Conservation (phyloP, 2,888 invertebrate species). For the Meta bourneti region DNA sequence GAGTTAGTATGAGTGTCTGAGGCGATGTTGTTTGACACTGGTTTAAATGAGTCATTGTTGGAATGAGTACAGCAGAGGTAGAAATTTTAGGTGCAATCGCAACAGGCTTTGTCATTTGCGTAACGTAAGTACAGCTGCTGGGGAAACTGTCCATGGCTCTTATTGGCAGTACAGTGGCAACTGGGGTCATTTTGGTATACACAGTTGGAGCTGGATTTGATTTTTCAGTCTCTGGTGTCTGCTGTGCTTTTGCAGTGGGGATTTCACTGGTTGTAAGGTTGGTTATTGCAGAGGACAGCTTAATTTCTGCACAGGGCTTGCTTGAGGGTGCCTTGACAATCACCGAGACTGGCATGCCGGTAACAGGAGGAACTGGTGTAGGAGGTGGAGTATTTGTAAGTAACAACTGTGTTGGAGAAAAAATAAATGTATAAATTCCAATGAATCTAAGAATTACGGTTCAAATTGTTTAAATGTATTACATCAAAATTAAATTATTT, state of each 20-base stretch:
- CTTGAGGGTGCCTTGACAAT: constrained; percentile 88
- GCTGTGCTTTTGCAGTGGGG: not conserved
- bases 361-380: constrained; percentile 78
- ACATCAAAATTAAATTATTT: too few relatives aligned
- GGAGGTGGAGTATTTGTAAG: constrained; percentile 77
- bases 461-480: not conserved
- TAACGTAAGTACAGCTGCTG: constrained; percentile 5
- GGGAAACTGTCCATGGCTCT: constrained; percentile 36
- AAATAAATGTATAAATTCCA: not conserved
- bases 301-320: constrained; percentile 7
- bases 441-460: too few relatives aligned
- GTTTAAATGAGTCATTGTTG: constrained; percentile 54
- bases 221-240: not conserved
- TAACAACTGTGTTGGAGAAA: constrained; percentile 81
- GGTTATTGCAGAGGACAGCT: too few relatives aligned
- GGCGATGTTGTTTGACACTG: constrained; percentile 29
- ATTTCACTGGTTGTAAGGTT: not conserved
- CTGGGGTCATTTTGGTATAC: constrained; percentile 50
- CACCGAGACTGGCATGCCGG: constrained; percentile 85
- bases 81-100: constrained; percentile 75
- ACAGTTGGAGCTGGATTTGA: constrained; percentile 5
- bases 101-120: constrained; percentile 61
- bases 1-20: constrained; percentile 67
- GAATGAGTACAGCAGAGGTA: constrained; percentile 66
- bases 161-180: constrained; percentile 57